These are phyloP conservation scores for Parasteatoda tepidariorum DNA, from an alignment of 1,140 invertebrate genomes.

Conservation along the genomic window DNA sequence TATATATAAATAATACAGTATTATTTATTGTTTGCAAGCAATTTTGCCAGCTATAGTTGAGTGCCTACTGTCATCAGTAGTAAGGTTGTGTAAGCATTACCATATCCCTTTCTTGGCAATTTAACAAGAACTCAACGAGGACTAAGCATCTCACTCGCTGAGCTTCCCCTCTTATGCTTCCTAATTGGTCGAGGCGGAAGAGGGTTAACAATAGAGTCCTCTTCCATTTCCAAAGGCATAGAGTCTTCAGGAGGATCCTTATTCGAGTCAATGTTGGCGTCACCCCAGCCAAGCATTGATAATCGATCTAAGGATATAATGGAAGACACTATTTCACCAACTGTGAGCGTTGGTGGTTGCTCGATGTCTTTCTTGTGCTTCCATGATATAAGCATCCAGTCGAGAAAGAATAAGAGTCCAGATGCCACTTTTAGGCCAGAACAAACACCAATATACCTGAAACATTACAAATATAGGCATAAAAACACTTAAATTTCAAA, in stretches of 20 bases:
- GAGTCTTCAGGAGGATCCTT: slow-evolving; percentile 59
- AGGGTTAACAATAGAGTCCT: neutral
- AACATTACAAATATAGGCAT: neutral
- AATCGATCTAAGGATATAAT: slow-evolving; percentile 82
- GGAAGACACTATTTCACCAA: slow-evolving; percentile 84
- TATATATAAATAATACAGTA: too few relatives aligned
- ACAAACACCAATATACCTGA: slow-evolving; percentile 88
- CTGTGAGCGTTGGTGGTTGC: slow-evolving; percentile 74
- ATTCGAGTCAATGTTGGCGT: slow-evolving; percentile 14
- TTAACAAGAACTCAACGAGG: neutral
- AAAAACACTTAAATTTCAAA: neutral
- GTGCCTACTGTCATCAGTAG: neutral
- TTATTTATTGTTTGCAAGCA: too few relatives aligned
- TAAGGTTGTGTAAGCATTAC: slow-evolving; percentile 37
- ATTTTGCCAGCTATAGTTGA: neutral
- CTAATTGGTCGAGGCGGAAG: slow-evolving; percentile 17
- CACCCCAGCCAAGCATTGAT: slow-evolving; percentile 61
- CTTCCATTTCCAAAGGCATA: slow-evolving; percentile 40
- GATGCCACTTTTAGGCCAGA: slow-evolving; percentile 91
- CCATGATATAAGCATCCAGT: slow-evolving; percentile 88
- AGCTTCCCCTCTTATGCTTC: slow-evolving; percentile 21
- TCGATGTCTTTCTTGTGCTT: slow-evolving; percentile 80
- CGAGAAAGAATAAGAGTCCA: slow-evolving; percentile 84
- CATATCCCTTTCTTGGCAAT: slow-evolving; percentile 42
- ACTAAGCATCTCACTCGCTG: slow-evolving; percentile 13